phyloP scores from a whole-genome alignment of 1,140 invertebrate genomes.

The Chironomus tepperi region DNA sequence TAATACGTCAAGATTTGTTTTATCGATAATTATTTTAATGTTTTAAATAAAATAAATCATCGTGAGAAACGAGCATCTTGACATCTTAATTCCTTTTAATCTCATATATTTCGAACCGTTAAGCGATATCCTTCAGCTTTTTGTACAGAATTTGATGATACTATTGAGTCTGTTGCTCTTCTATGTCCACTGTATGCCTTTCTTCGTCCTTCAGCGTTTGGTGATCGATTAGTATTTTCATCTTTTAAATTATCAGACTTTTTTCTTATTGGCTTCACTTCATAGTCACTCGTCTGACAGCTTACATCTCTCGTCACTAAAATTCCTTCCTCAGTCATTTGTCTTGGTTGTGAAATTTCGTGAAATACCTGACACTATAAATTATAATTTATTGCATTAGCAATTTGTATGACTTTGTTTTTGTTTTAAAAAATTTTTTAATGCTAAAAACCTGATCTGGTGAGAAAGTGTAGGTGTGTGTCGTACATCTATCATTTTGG shows the following conservation, averaged over 20 bases:
- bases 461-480: conserved; percentile 30
- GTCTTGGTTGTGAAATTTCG: neutral
- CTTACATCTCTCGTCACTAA: conserved; percentile 34
- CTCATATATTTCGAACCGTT: conserved; percentile 30
- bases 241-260: conserved; percentile 28
- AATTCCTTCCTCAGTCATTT: conserved; percentile 26
- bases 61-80: too few relatives aligned
- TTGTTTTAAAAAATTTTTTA: neutral
- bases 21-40: neutral
- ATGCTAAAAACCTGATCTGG: conserved; percentile 32
- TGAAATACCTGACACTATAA: neutral
- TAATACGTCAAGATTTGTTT: conserved; percentile 29
- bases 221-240: neutral
- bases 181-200: conserved; percentile 29
- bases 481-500: conserved; percentile 37
- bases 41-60: neutral
- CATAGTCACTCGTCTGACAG: conserved; percentile 37
- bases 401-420: neutral
- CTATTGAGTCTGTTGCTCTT: conserved; percentile 31
- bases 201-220: conserved; percentile 28
- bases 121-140: conserved; percentile 35
- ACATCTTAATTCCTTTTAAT: too few relatives aligned
- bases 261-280: conserved; percentile 27
- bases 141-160: conserved; percentile 22
- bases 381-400: neutral